These are phyloP conservation scores for Chloroclystis v-ata DNA, from an alignment of 2,888 invertebrate genomes.

Conservation along the genomic window DNA sequence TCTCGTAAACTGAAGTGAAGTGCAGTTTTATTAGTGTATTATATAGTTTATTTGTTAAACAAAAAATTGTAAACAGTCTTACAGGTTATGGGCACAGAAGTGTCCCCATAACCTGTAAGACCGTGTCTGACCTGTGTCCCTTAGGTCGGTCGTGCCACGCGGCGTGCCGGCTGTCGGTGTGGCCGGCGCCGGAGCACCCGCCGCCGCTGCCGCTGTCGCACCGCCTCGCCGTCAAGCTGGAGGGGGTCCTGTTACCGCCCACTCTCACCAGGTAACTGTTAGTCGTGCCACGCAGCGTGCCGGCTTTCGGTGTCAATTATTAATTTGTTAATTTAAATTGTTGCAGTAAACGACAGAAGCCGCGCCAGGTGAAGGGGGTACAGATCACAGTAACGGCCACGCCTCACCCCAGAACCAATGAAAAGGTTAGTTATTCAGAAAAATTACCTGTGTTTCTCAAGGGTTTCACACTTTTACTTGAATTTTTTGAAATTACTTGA, in stretches of 20 bases:
- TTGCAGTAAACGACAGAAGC: slow-evolving; percentile 47
- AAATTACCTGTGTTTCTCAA: too few relatives aligned
- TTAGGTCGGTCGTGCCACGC: slow-evolving; percentile 87
- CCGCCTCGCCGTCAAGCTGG: slow-evolving; percentile 93
- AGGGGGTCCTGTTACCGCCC: slow-evolving; percentile 88
- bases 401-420: slow-evolving; percentile 63
- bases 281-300: too few relatives aligned
- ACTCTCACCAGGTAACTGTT: slow-evolving; percentile 31
- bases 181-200: slow-evolving; percentile 84
- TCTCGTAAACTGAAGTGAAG: too few relatives aligned
- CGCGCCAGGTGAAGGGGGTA: slow-evolving; percentile 65
- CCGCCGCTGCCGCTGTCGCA: slow-evolving; percentile 89
- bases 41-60: too few relatives aligned
- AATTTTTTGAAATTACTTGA: too few relatives aligned
- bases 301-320: too few relatives aligned
- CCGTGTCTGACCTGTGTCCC: too few relatives aligned
- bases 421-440: slow-evolving; percentile 47
- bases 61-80: too few relatives aligned
- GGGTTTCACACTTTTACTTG: too few relatives aligned
- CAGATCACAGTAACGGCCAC: slow-evolving; percentile 71
- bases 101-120: too few relatives aligned
- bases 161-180: slow-evolving; percentile 4
- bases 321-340: neutral
- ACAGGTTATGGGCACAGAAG: too few relatives aligned
- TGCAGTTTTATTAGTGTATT: too few relatives aligned